Evolutionary conservation across 2,797 vertebrate species (phyloP), one percentile per base, ranked within the genome.

Genomic region (Iguana delicatissima): DNA sequence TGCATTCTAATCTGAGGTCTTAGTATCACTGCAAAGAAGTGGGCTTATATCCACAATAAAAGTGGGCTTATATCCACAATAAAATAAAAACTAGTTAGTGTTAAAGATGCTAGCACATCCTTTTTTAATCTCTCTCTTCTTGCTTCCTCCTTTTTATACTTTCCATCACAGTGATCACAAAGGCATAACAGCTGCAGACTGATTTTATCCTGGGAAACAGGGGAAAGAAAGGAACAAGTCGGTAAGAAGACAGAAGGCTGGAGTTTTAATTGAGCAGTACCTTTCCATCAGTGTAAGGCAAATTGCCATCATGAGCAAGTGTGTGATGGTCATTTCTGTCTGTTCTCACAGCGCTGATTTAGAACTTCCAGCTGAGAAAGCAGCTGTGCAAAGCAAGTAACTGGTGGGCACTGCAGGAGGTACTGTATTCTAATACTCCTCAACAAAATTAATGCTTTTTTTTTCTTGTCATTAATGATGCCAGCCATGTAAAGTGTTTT

Each of bases 321-420:
- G 87, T 80, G 88, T 91, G 89, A 76, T 69, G 94, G 95, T 92
- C 96, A 94, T 95, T 90, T 92, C 91, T 96, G 26, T 85, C 93
- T 95, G 80, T 95, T 95, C 90, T 95, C 92, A 85, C 93, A 92
- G 94, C 0, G 32, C 87, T 96, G 95, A 94, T 95, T 96, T 95
- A 94, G 91, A 96, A 67, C 80, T 91, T 88, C 94, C 95, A 96
- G 80, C 96, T 96, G 97, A 96, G 96, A 96, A 96, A 94, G 94
- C 96, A 96, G 95, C 96, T 96, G 97, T 87, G 95, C 92, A 38
- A 90, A 95, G 52, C 87, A 79, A 92, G 89, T 81, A 93, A 84
- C 92, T 94, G 89, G 96, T 85, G 94, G 90, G 95, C 96, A 81
- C 74, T 0, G 95, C 93, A 67, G 95, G 96, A 94, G 90, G 80